Evolutionary conservation across 2,797 vertebrate genomes (phyloP).

Genomic region (Threskiornis aethiopicus): DNA sequence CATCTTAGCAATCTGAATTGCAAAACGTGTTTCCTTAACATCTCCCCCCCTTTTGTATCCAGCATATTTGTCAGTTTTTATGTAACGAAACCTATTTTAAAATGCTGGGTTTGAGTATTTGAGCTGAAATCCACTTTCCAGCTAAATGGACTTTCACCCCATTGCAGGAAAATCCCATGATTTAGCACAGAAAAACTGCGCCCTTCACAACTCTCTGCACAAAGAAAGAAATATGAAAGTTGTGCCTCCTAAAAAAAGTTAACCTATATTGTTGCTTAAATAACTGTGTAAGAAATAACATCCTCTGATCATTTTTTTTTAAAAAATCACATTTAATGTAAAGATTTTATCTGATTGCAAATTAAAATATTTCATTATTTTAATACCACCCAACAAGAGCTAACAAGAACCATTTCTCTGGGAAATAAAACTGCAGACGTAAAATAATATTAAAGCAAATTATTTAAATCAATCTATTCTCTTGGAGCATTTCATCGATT

Average conservation of each 20-base stretch:
- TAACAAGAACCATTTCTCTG: slow-evolving; percentile 19
- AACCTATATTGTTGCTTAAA: neutral
- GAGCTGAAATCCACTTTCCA: neutral
- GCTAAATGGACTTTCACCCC: neutral
- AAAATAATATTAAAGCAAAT: slow-evolving; percentile 15
- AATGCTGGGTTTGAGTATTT: neutral
- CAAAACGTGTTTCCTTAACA: neutral
- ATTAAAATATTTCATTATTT: neutral
- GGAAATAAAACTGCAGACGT: neutral
- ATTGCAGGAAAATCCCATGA: neutral
- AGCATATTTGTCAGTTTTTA: neutral
- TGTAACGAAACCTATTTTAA: neutral
- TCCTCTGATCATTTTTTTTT: neutral
- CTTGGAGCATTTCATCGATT: neutral
- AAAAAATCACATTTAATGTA: neutral
- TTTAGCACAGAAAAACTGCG: neutral
- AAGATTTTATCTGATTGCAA: neutral
- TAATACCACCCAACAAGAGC: neutral
- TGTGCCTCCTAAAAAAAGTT: neutral
- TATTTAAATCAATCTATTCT: neutral
- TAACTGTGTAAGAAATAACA: neutral
- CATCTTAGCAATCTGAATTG: slow-evolving; percentile 39
- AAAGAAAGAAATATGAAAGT: neutral
- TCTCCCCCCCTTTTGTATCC: neutral
- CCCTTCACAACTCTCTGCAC: neutral